Percentiles rank a stretch among this genome's conserved stretches.
These are phyloP conservation scores for Trachelus iudaicus DNA, from an alignment of 2,888 invertebrate species.

Conservation along the genomic window DNA sequence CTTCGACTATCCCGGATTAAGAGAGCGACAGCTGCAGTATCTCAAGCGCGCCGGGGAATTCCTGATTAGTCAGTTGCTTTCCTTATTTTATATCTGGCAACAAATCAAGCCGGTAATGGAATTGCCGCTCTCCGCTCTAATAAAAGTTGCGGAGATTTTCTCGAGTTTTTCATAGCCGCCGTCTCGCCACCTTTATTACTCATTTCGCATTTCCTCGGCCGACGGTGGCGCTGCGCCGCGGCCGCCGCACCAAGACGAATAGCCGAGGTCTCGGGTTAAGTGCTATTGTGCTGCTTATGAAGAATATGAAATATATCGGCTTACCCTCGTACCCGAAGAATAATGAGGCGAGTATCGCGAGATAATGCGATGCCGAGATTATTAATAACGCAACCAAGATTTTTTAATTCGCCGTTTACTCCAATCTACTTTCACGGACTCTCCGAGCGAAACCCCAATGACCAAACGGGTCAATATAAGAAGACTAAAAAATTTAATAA, in stretches of 20 bases:
- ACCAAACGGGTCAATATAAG: too few species aligned
- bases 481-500: too few species aligned
- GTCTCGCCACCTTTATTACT: slow-evolving; percentile 17
- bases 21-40: slow-evolving; percentile 4
- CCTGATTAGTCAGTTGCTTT: slow-evolving; percentile 9
- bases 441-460: too few species aligned
- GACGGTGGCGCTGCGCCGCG: background rate
- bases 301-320: slow-evolving; percentile 3
- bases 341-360: background rate
- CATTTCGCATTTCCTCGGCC: slow-evolving; percentile 19
- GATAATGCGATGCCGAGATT: background rate
- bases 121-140: slow-evolving; percentile 22
- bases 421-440: too few species aligned
- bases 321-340: background rate
- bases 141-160: slow-evolving; percentile 23
- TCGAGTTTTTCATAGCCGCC: slow-evolving; percentile 15
- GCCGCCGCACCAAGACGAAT: slow-evolving; percentile 1
- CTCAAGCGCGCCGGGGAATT: background rate
- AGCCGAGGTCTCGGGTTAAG: slow-evolving; percentile 2
- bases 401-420: slow-evolving; percentile 5
- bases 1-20: background rate
- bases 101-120: slow-evolving; percentile 23
- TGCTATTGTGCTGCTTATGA: slow-evolving; percentile 5
- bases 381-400: background rate
- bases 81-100: slow-evolving; percentile 21